These are phyloP conservation scores for Oligia fasciuncula DNA, from an alignment of 2,888 invertebrate species.

Conservation along the genomic window DNA sequence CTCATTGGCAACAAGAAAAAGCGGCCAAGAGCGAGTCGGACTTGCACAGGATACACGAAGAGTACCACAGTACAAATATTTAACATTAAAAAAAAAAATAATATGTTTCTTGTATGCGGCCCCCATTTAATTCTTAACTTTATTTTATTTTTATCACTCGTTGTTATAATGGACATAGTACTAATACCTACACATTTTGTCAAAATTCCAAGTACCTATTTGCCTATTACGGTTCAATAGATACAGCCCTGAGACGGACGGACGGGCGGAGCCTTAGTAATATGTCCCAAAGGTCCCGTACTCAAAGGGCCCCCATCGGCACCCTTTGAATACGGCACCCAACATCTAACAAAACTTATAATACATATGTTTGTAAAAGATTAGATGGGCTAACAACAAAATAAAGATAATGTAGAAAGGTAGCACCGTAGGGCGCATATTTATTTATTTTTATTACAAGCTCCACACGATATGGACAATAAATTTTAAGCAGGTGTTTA, in stretches of 20 bases:
- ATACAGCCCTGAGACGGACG: background rate
- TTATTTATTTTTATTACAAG: constrained; percentile 74
- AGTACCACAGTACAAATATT: too few relatives aligned
- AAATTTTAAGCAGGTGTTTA: constrained; percentile 78
- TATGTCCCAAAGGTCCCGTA: background rate
- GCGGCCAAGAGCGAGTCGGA: background rate
- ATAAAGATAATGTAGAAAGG: constrained; percentile 40
- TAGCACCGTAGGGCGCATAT: constrained; percentile 52
- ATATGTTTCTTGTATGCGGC: too few relatives aligned
- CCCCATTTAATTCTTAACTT: background rate
- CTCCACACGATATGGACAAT: constrained; percentile 71
- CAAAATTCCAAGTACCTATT: background rate
- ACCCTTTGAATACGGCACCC: background rate
- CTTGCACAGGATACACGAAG: background rate
- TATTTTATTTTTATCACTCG: background rate
- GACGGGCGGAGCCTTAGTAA: background rate
- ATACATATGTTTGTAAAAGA: constrained; percentile 48
- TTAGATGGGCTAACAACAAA: constrained; percentile 37
- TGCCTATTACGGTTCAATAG: background rate
- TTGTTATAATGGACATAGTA: background rate
- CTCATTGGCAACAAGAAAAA: constrained; percentile 50
- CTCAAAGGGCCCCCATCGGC: background rate
- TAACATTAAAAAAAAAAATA: too few relatives aligned
- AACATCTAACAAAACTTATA: constrained; percentile 48
- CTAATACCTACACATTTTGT: background rate